These are phyloP conservation scores for Ictalurus furcatus DNA, from an alignment of 2,113 vertebrate species.

Conservation along the genomic window DNA sequence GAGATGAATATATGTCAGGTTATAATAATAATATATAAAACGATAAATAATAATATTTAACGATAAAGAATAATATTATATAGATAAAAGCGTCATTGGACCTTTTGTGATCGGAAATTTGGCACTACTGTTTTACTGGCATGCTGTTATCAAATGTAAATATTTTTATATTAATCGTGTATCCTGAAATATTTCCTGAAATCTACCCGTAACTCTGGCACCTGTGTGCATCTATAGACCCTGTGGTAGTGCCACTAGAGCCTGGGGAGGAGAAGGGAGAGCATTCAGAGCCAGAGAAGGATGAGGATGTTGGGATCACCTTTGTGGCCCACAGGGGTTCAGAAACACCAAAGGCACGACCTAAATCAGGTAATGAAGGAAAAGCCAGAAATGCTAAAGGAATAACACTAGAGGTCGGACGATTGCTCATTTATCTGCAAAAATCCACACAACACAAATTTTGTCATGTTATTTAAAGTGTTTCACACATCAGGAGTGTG, in stretches of 20 bases:
- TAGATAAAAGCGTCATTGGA: not conserved
- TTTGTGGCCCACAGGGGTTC: conserved; percentile 84
- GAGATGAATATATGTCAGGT: not conserved
- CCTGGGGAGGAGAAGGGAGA: conserved; percentile 80
- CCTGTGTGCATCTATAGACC: conserved; percentile 64
- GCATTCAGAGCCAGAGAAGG: conserved; percentile 80
- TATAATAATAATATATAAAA: not conserved
- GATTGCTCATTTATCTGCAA: no score
- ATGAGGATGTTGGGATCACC: conserved; percentile 90
- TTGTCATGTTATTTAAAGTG: no score
- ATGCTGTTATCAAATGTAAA: not conserved
- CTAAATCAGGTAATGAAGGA: conserved; percentile 78
- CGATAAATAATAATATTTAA: no score
- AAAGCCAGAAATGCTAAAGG: not conserved
- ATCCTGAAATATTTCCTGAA: no score
- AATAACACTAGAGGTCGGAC: not conserved
- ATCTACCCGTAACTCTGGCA: not conserved
- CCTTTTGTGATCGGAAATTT: not conserved
- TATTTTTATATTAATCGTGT: not conserved
- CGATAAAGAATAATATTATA: not conserved
- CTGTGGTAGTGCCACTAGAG: conserved; percentile 76
- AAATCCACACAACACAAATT: no score
- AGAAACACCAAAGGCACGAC: conserved; percentile 80
- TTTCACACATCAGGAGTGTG: no score
- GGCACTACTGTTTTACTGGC: not conserved